Evolutionary conservation across 1,140 invertebrate genomes (phyloP), one percentile per base, ranked within the genome.

Genomic region (Penaeus indicus): DNA sequence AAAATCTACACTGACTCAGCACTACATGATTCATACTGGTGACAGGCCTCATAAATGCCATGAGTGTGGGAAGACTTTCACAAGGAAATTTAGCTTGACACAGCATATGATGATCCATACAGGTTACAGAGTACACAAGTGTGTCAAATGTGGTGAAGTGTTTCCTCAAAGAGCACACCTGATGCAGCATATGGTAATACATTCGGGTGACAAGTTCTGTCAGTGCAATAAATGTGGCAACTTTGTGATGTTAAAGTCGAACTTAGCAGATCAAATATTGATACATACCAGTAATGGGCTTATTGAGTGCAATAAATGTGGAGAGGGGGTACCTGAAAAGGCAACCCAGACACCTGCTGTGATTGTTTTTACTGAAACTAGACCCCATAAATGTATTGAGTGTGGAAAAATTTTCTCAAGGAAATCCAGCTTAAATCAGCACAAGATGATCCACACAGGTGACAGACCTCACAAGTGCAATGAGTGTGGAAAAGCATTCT

Each of bases 91-190:
- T 25, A 75, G 42, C n/a, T 21, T 75, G 16, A 75, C 42, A 3
- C 72, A 75, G 72, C 72, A 75, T 21, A 75, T 75, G 72, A 38
- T 38, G 18, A 27, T 75, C 42, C 72, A 75, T 32, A 75, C 72
- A 7, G 72, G 72, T 19, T 27, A 75, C 27, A 75, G 42, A n/a
- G 42, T 32, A 32, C 42, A 75, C 72, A 75, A 19, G 16, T 75
- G 72, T 21, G 42, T 38, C 5, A 75, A 32, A 27, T 75, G 72
- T 13, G 72, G 18, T 19, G 42, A 75, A 75, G 18, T 38, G 16
- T 75, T 75, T 38, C 42, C 72, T 75, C 72, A 75, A n/a, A 75
- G n/a, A n/a, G 27, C 72, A 32, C 72, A 75, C 25, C 42, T 75
- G 8, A 38, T 75, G 25, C 27, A 38, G n/a, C 72, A 75, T n/a